These are phyloP conservation scores for Philaenus spumarius DNA, from an alignment of 1,140 invertebrate species.

Conservation along the genomic window DNA sequence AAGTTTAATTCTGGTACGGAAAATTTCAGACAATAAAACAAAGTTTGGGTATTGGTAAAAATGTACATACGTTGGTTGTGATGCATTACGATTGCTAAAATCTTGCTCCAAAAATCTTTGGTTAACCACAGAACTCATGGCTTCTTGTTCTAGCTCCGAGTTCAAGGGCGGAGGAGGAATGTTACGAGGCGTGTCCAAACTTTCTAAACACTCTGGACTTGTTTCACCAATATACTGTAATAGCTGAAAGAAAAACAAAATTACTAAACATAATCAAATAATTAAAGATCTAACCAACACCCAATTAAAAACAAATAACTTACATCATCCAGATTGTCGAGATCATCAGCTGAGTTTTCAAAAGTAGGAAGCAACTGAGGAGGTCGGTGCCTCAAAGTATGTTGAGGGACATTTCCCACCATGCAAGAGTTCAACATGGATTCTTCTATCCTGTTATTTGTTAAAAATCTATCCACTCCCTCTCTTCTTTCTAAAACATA, in stretches of 20 bases:
- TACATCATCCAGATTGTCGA: slow-evolving; percentile 92
- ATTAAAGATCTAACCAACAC: slow-evolving; percentile 7
- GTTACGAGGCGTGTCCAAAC: slow-evolving; percentile 60
- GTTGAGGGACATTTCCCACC: slow-evolving; percentile 42
- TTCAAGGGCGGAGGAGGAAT: slow-evolving; percentile 57
- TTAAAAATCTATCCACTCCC: not conserved
- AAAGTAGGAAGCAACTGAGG: slow-evolving; percentile 70
- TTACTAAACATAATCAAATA: slow-evolving; percentile 14
- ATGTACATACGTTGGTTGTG: slow-evolving; percentile 28
- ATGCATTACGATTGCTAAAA: slow-evolving; percentile 44
- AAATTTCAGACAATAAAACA: too few species aligned
- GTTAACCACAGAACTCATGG: slow-evolving; percentile 73
- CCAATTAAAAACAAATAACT: slow-evolving; percentile 34
- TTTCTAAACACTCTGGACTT: slow-evolving; percentile 82
- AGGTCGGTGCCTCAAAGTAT: slow-evolving; percentile 61
- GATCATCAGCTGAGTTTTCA: slow-evolving; percentile 74
- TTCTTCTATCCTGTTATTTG: slow-evolving; percentile 11
- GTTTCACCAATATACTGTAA: slow-evolving; percentile 86
- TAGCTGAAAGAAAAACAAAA: slow-evolving; percentile 47
- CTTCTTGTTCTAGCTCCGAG: slow-evolving; percentile 67
- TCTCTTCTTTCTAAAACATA: not conserved
- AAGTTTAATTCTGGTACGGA: too few species aligned
- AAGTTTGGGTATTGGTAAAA: too few species aligned
- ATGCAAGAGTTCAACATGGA: slow-evolving; percentile 24
- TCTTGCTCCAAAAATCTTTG: slow-evolving; percentile 73